phyloP scores from a whole-genome alignment of 2,113 vertebrate genomes.

The Thamnaconus septentrionalis region DNA sequence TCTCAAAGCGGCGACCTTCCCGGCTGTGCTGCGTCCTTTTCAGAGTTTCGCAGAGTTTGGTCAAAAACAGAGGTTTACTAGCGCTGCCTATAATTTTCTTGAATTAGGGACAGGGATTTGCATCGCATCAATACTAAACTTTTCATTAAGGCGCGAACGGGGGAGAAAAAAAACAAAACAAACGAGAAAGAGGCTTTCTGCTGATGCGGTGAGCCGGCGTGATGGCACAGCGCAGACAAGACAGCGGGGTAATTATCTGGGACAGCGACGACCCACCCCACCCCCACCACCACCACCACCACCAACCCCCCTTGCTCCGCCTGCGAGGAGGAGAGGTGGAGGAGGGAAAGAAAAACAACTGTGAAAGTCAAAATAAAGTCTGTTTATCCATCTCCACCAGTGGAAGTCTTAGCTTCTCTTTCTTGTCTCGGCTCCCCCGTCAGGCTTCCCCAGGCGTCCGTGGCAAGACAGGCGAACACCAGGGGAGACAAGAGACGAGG shows the following conservation, averaged over 20 bases:
- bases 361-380: constrained; percentile 15
- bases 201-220: constrained; percentile 14
- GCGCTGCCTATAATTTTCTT: not conserved
- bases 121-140: not conserved
- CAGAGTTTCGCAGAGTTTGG: no score
- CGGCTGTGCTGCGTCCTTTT: no score
- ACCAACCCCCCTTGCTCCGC: no score
- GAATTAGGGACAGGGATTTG: not conserved
- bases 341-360: constrained; percentile 16
- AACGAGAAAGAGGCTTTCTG: constrained; percentile 4
- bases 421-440: constrained; percentile 26
- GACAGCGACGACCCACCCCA: constrained; percentile 43
- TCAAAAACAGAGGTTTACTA: not conserved
- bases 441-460: constrained; percentile 50
- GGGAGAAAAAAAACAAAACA: no score
- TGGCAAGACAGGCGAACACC: constrained; percentile 57
- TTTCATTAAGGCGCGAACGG: not conserved
- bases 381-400: constrained; percentile 50
- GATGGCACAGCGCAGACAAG: constrained; percentile 32
- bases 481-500: constrained; percentile 61
- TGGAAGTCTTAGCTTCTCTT: constrained; percentile 21
- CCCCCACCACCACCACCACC: not conserved
- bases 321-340: constrained; percentile 1
- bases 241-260: constrained; percentile 47
- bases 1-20: no score